phyloP scores from a whole-genome alignment of 2,888 invertebrate genomes.

The Pogonocherus hispidulus region DNA sequence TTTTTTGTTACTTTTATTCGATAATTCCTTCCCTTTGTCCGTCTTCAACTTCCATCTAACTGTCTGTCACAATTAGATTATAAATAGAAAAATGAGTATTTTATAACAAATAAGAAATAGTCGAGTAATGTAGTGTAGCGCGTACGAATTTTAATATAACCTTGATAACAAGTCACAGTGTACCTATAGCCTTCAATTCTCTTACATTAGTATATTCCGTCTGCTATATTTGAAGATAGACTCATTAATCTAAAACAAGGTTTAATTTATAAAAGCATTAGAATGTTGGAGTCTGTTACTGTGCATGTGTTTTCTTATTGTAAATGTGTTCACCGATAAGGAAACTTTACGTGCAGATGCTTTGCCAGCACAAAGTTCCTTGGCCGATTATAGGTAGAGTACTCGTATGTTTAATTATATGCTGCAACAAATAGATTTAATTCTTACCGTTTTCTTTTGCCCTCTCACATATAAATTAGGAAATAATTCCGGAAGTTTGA shows the following conservation, averaged over 20 bases:
- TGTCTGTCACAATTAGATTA: too few species aligned
- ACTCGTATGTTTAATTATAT: conserved; percentile 10
- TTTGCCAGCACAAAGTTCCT: conserved; percentile 2
- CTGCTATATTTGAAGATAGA: not conserved
- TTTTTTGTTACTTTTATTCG: too few species aligned
- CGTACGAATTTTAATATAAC: too few species aligned
- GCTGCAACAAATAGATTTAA: not conserved
- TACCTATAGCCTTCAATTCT: too few species aligned
- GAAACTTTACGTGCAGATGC: conserved; percentile 16
- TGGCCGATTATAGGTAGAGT: conserved; percentile 8
- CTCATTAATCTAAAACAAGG: not conserved
- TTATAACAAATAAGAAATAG: too few species aligned
- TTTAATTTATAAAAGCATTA: conserved; percentile 4
- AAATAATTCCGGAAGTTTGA: too few species aligned
- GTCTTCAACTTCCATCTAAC: too few species aligned
- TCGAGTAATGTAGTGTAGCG: too few species aligned
- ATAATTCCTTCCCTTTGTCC: too few species aligned
- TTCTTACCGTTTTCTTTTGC: not conserved
- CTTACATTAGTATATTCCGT: too few species aligned
- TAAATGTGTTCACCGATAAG: conserved; percentile 13
- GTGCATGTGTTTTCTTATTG: conserved; percentile 10
- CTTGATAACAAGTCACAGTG: too few species aligned
- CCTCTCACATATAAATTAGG: not conserved
- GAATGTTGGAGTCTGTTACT: conserved; percentile 1
- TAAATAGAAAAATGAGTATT: too few species aligned